Evolutionary conservation across 2,888 invertebrate genomes (phyloP).

Genomic region (Tridacna crocea): DNA sequence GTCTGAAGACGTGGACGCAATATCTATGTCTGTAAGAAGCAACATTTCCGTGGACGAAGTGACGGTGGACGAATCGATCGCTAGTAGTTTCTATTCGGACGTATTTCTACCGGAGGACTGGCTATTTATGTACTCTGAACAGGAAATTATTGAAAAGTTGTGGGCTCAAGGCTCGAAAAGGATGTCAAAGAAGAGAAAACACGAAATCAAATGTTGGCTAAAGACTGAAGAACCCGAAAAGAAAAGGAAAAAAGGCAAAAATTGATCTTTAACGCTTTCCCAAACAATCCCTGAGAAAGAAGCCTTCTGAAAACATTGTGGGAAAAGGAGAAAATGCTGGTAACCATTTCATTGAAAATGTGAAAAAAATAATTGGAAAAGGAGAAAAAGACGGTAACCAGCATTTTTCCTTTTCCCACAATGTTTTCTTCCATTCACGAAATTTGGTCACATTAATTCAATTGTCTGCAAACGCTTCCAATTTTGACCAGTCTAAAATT

Average conservation of each 20-base stretch:
- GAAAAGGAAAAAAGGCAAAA: constrained; percentile 4
- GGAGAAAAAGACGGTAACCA: too few relatives aligned
- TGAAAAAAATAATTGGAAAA: too few relatives aligned
- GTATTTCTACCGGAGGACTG: constrained; percentile 51
- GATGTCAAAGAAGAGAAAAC: constrained; percentile 31
- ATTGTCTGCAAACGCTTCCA: too few relatives aligned
- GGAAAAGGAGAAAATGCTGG: too few relatives aligned
- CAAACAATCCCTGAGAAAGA: too few relatives aligned
- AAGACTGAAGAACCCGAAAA: constrained; percentile 11
- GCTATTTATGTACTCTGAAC: constrained; percentile 39
- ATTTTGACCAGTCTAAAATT: too few relatives aligned
- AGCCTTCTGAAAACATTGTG: too few relatives aligned
- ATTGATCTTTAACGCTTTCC: too few relatives aligned
- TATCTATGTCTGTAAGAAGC: constrained; percentile 27
- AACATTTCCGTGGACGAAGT: constrained; percentile 27
- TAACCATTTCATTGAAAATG: too few relatives aligned
- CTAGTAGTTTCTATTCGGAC: constrained; percentile 37
- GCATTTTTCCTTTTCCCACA: too few relatives aligned
- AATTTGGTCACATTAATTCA: too few relatives aligned
- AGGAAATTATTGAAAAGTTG: constrained; percentile 23
- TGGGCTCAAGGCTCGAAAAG: constrained; percentile 40
- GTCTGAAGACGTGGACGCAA: constrained; percentile 18
- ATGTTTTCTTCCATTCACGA: too few relatives aligned
- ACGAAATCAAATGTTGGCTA: constrained; percentile 38
- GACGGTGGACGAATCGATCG: constrained; percentile 26